Evolutionary conservation across 2,113 vertebrate species (phyloP).

Genomic region (Pycnonotus jocosus): DNA sequence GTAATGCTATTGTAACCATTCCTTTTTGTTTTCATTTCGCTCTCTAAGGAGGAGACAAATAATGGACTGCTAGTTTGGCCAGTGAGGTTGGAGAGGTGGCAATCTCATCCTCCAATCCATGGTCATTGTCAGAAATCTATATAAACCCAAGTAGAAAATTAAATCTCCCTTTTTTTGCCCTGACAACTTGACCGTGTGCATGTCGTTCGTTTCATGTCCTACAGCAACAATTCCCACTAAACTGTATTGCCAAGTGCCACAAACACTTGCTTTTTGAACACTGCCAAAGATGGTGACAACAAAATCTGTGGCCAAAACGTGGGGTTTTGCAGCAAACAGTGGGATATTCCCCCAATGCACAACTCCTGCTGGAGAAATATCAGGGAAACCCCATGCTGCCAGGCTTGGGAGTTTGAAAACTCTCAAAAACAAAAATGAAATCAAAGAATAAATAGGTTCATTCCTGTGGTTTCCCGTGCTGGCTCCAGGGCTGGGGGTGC

Average conservation of each 20-base stretch:
- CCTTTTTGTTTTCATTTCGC: no score
- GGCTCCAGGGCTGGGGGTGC: not conserved
- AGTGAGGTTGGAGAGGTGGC: no score
- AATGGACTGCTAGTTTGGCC: no score
- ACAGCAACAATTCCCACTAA: not conserved
- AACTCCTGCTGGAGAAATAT: not conserved
- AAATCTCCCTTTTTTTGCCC: no score
- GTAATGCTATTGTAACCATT: no score
- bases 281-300: not conserved
- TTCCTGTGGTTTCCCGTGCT: not conserved
- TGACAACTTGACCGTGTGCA: no score
- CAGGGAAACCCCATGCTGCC: fast-evolving
- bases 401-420: not conserved
- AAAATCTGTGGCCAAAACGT: not conserved
- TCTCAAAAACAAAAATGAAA: not conserved
- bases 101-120: no score
- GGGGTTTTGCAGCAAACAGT: not conserved
- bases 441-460: fast-evolving
- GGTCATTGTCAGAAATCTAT: no score
- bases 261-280: not conserved
- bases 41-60: no score
- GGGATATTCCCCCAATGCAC: fast-evolving
- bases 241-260: not conserved
- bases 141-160: no score
- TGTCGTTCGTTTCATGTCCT: no score